Evolutionary conservation across 2,888 invertebrate genomes (phyloP), one percentile per base, ranked within the genome.

Genomic region (Maniola hyperantus): DNA sequence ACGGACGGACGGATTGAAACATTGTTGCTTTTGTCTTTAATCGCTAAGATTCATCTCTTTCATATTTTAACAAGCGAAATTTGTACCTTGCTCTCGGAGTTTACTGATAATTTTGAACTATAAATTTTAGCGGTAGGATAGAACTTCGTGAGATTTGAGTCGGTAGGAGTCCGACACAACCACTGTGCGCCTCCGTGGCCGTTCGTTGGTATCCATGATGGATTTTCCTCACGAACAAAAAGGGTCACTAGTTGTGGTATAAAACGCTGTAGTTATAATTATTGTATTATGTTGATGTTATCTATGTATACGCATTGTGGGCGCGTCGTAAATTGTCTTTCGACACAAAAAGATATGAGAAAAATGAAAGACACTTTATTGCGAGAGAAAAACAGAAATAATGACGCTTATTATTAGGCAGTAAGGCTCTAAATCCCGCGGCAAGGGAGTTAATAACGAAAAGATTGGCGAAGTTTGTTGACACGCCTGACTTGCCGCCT

Each of bases 381-480:
- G 68, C 57, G 58, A 46, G 10, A n/a, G 11, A 10, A n/a, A 46
- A 44, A 46, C 59, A 33, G 26, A 15, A 26, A 59, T 59, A 59
- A 48, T 59, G 46, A 34, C 8, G 59, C 59, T 48, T 59, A 59
- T 20, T 13, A 6, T 26, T 4, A 39, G 36, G 33, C 51, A 7
- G 8, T 62, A 72, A 66, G 66, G 69, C 67, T 36, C 39, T 33
- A 39, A 66, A 60, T 66, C 44, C 33, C 11, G 26, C 36, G 59
- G 46, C 66, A 36, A 34, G 36, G 46, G 44, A 64, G 51, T 67
- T 72, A 73, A 72, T 73, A 73, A 73, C 62, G 67, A 68, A 67
- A 69, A 72, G 70, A 71, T 68, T 70, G 67, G 59, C 65, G 60
- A 62, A 72, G 71, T 73, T 68, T 72, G 64, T 72, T 69, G 69